Evolutionary conservation across 2,797 vertebrate genomes (phyloP).

Genomic region (Phyllotis vaccarum): DNA sequence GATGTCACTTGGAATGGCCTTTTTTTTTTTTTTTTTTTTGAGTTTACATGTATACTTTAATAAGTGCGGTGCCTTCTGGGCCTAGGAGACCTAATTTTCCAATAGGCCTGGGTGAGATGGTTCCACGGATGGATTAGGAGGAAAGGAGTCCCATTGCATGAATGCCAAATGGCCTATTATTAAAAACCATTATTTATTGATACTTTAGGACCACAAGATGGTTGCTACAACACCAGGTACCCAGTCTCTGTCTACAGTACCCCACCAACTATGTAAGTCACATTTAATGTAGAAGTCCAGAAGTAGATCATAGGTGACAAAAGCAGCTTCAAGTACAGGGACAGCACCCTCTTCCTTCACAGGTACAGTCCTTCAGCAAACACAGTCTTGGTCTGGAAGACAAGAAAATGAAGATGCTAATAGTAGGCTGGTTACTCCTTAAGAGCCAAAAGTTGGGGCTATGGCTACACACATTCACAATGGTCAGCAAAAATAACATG

Average conservation of each 20-base stretch:
- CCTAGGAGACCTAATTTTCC: not conserved
- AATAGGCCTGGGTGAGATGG: not conserved
- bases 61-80: not conserved
- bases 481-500: not conserved
- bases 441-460: not conserved
- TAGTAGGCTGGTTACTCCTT: not conserved
- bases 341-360: not conserved
- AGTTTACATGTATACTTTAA: not conserved
- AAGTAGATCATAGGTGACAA: not conserved
- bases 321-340: not conserved
- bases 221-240: not conserved
- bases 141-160: not conserved
- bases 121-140: not conserved
- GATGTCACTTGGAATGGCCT: not conserved
- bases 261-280: too few relatives aligned
- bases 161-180: not conserved
- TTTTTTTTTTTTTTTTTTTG: not conserved
- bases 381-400: not conserved
- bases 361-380: not conserved
- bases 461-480: not conserved
- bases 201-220: not conserved
- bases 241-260: not conserved
- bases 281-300: not conserved
- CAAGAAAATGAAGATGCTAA: not conserved
- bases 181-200: not conserved